Evolutionary conservation across 2,888 invertebrate genomes (phyloP), one percentile per base, ranked within the genome.

Genomic region (Zele albiditarsus): DNA sequence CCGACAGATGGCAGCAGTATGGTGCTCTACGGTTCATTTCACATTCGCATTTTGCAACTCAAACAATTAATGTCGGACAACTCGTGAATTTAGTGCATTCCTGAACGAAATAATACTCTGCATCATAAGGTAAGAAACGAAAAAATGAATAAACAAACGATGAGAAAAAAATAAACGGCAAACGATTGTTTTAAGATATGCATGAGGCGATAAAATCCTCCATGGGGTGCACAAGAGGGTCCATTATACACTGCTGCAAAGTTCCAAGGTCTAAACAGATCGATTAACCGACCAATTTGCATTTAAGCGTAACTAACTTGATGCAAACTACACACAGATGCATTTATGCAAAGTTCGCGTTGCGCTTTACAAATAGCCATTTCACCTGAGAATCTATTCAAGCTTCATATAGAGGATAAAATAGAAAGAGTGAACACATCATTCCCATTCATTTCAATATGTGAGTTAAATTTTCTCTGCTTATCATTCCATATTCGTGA

Each of bases 231-330:
- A 69, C 58, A 53, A 49, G 70, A 73, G 74, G 75, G 77, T 77
- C 80, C 76, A 77, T 80, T 80, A 79, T 74, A 62, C 75, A 68
- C 14, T 1, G 5, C 58, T 60, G 80, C 77, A 82, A 80, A 77
- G 82, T 80, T 78, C 74, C 82, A 80, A 82, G 82, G 82, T 82
- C 82, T 81, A 83, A 86, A 83, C 83, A 79, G 84, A 84, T 85
- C 84, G 87, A 87, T 87, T 87, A 86, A 84, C 82, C 80, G 83
- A 83, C 82, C 84, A 85, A 88, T 88, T 88, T 88, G 85, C 87
- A 88, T 88, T 87, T 87, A 88, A 87, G 87, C 87, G 87, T 87
- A 87, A 87, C 87, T 88, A 87, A 87, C 86, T 86, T 85, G 83
- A 86, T 85, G 84, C 80, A 77, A 78, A 76, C 74, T 80, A 78